These are phyloP conservation scores for Gibbula magus DNA, from an alignment of 2,888 invertebrate species.

Conservation along the genomic window DNA sequence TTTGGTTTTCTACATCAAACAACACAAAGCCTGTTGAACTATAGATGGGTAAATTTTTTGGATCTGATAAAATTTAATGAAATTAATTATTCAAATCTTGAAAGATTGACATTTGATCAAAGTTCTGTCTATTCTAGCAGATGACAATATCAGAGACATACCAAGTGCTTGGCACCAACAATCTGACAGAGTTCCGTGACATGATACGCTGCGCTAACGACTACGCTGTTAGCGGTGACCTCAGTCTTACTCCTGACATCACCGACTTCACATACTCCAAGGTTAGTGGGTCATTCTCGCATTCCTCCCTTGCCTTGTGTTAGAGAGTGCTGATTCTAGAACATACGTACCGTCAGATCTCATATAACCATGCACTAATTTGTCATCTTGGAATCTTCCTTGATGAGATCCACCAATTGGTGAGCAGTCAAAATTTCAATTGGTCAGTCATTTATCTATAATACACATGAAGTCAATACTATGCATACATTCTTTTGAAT, in stretches of 20 bases:
- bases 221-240: constrained; percentile 75
- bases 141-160: constrained; percentile 77
- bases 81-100: not conserved
- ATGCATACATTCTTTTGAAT: not conserved
- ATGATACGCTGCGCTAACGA: constrained; percentile 86
- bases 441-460: too few relatives aligned
- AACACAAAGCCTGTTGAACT: too few relatives aligned
- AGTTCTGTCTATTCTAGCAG: not conserved
- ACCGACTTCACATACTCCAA: constrained; percentile 59
- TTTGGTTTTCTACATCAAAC: too few relatives aligned
- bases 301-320: too few relatives aligned
- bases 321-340: too few relatives aligned
- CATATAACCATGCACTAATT: not conserved
- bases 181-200: constrained; percentile 84
- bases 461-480: too few relatives aligned
- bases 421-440: too few relatives aligned
- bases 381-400: not conserved
- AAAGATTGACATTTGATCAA: not conserved
- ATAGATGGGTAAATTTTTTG: too few relatives aligned
- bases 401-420: too few relatives aligned
- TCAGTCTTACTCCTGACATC: constrained; percentile 72
- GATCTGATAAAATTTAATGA: too few relatives aligned
- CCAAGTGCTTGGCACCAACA: constrained; percentile 82
- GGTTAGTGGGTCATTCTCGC: constrained; percentile 48
- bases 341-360: too few relatives aligned